Evolutionary conservation across 2,113 vertebrate species (phyloP).

Genomic region (Urocitellus parryii): DNA sequence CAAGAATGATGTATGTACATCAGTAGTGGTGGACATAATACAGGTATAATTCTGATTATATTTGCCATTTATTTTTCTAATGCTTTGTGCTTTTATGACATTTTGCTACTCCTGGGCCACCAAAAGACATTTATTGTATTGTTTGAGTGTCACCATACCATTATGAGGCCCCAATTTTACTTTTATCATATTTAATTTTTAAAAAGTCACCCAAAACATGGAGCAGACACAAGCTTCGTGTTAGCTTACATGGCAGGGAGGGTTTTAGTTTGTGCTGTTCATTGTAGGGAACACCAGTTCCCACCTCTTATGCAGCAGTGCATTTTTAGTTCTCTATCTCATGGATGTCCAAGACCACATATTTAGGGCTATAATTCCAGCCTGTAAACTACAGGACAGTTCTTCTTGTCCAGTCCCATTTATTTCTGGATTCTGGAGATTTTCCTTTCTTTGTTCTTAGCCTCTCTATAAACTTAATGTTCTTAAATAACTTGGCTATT

Average conservation of each 20-base stretch:
- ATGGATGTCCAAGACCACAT: rapidly evolving
- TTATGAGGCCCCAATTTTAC: background rate
- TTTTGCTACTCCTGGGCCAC: background rate
- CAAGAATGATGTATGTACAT: background rate
- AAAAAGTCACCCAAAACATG: background rate
- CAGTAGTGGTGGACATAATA: background rate
- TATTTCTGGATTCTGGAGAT: background rate
- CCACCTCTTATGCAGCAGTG: rapidly evolving
- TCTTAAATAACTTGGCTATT: slow-evolving; percentile 9
- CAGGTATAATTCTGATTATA: background rate
- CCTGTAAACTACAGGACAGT: rapidly evolving
- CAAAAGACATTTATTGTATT: background rate
- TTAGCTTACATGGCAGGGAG: background rate
- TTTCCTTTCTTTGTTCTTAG: background rate
- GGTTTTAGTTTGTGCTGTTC: background rate
- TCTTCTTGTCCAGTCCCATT: no score
- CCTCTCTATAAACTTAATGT: background rate
- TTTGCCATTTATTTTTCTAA: background rate
- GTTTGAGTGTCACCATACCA: background rate
- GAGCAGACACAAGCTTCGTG: background rate
- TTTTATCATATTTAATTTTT: background rate
- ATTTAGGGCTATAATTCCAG: no score
- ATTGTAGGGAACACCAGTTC: background rate
- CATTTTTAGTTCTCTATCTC: background rate
- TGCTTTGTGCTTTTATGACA: background rate